These are phyloP conservation scores for Rhinichthys osculus DNA, from an alignment of 2,797 vertebrate genomes.

Conservation along the genomic window DNA sequence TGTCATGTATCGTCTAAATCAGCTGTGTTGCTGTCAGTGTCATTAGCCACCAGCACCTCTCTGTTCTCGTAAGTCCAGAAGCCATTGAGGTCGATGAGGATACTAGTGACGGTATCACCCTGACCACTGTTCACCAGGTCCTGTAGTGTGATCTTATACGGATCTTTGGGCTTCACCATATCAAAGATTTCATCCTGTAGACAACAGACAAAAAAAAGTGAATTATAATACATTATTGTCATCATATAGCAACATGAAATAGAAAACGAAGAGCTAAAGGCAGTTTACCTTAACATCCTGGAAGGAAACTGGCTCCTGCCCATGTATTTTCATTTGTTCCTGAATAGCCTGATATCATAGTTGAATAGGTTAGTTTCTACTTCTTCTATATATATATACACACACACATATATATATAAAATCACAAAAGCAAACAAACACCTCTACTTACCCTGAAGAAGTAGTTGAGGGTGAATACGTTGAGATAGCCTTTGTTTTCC, in stretches of 20 bases:
- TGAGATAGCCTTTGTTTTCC: slow-evolving; percentile 95
- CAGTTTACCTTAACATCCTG: slow-evolving; percentile 93
- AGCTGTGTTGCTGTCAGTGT: slow-evolving; percentile 78
- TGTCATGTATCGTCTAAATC: slow-evolving; percentile 90
- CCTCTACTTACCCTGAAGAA: slow-evolving; percentile 92
- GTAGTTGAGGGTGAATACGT: slow-evolving; percentile 97
- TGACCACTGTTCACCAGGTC: slow-evolving; percentile 97
- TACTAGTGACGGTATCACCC: slow-evolving; percentile 96
- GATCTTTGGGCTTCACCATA: slow-evolving; percentile 98
- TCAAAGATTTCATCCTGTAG: slow-evolving; percentile 97
- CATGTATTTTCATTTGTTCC: slow-evolving; percentile 97
- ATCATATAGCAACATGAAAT: neutral
- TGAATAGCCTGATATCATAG: slow-evolving; percentile 87
- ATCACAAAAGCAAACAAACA: neutral
- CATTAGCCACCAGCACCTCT: slow-evolving; percentile 93
- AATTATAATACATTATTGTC: neutral
- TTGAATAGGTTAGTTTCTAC: neutral
- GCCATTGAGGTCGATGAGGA: slow-evolving; percentile 97
- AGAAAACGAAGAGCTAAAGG: neutral
- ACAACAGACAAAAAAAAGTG: neutral
- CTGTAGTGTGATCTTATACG: slow-evolving; percentile 94
- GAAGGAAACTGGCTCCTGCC: slow-evolving; percentile 96
- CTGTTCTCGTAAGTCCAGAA: slow-evolving; percentile 99
- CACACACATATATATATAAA: too few relatives aligned
- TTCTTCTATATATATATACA: neutral